Evolutionary conservation across 2,888 invertebrate genomes (phyloP), one percentile per base, ranked within the genome.

Genomic region (Ligdia adustata): DNA sequence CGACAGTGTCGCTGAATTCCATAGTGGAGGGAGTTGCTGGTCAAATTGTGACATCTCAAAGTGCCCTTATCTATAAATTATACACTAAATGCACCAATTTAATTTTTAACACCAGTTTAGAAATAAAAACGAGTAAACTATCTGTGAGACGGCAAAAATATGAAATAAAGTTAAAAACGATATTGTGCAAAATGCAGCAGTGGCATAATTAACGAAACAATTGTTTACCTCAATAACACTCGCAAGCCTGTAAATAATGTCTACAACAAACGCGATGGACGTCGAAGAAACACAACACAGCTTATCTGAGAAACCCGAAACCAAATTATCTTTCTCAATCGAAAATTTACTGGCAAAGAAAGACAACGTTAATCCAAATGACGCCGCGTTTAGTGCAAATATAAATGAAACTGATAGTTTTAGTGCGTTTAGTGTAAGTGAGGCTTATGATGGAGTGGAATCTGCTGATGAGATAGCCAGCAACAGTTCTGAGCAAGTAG

Each of bases 331-430:
- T 0, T 90, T 90, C 64, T 90, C 89, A 0, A 90, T 90, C 32
- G 89, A 89, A 22, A 89, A 68, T 60, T 69, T 90, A 33, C 59
- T 90, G 1, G 83, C 89, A 1, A 79, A 82, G 55, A 90, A 85
- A 62, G 79, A 84, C 46, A 26, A 27, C 3, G 5, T 12, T 12
- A 27, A 9, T 27, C 5, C 11, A 9, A 12, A 9, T 11, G 11
- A 27, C 16, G 4, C 16, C 29, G 12, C 7, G 2, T 40, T 53
- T 31, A n/a, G 14, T 29, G 58, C 52, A 34, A 6, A 2, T 22
- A 7, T n/a, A n/a, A 56, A 51, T 38, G 67, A 57, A 22, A 9
- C 31, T 6, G 57, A 13, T 24, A 29, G 9, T 53, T 45, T 60
- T 11, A 47, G 34, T 56, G 54, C 6, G 1, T 6, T 32, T 12